Evolutionary conservation across 2,113 vertebrate species (phyloP), one percentile per base, ranked within the genome.

Genomic region (Colossoma macropomum): DNA sequence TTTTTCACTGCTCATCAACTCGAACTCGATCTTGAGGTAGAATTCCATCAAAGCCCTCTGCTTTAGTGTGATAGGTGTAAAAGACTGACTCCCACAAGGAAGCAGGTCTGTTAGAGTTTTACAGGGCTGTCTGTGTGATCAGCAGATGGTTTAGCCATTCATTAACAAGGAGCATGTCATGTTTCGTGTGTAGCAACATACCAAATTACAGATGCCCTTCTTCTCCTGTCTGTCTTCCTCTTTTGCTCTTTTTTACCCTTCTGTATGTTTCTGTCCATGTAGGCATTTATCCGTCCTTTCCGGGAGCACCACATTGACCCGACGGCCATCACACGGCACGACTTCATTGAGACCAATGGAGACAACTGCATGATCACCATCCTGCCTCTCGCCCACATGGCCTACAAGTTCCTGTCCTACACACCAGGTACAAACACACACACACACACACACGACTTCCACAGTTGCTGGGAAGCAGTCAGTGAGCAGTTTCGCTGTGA

Each of bases 321-420:
- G 0, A 94, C 94, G 3, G 94, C 94, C 87, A 94, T 95, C 90
- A 95, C 93, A 45, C 91, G 93, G 73, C 95, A 95, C 27, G 91
- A 95, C 90, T 93, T 94, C 86, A 95, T 95, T 9, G 93, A 95
- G 90, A 95, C 92, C 84, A 95, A 95, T 69, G 94, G 94, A 1
- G 94, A 95, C 92, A 95, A 95, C 92, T 95, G 95, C 79, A 93
- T 94, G 93, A 92, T 95, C 86, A 92, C 94, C 86, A 88, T 95
- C 81, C 87, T 95, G 21, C 93, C 94, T 0, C 91, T 95, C 86
- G 86, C 92, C 72, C 89, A 93, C 88, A 95, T 94, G 93, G 89
- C 91, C 85, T 91, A 90, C 92, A 95, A 86, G 89, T 94, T 94
- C 88, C 85, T 91, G 86, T 92, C 88, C 66, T 85, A 85, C 89